These are phyloP conservation scores for Trachythela sp. DNA, from an alignment of 64 coral and sea anemone genomes.

Conservation along the genomic window DNA sequence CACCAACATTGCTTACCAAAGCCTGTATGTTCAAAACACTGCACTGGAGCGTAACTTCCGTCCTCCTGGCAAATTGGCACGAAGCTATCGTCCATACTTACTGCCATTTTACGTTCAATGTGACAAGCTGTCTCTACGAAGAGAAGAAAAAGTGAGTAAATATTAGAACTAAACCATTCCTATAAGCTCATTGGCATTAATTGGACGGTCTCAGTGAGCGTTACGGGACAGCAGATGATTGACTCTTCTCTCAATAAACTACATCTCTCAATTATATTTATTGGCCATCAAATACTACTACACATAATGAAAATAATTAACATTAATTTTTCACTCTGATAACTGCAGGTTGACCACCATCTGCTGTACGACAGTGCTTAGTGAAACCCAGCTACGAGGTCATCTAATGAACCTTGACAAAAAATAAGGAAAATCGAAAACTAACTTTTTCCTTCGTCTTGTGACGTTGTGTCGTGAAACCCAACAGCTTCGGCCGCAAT, in stretches of 20 bases:
- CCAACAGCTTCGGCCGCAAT: neutral
- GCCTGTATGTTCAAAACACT: slow-evolving; percentile 76
- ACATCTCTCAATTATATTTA: neutral
- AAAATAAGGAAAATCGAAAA: neutral
- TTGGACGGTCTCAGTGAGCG: no score
- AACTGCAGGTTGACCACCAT: no score
- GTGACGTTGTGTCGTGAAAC: neutral
- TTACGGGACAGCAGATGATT: no score
- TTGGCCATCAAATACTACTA: no score
- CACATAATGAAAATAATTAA: no score
- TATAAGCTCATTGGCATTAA: no score
- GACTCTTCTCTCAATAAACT: no score
- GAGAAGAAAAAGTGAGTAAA: neutral
- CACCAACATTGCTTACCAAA: slow-evolving; percentile 85
- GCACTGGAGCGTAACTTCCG: slow-evolving; percentile 61
- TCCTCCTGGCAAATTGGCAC: slow-evolving; percentile 69
- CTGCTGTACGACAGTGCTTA: no score
- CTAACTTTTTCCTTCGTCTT: neutral
- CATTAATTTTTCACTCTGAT: no score
- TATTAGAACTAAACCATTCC: neutral
- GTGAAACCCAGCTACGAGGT: no score
- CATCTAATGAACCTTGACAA: no score
- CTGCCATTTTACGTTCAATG: slow-evolving; percentile 76
- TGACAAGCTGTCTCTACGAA: slow-evolving; percentile 63
- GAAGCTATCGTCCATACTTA: slow-evolving; percentile 71